Evolutionary conservation across 2,797 vertebrate genomes (phyloP).

Genomic region (Ataeniobius toweri): DNA sequence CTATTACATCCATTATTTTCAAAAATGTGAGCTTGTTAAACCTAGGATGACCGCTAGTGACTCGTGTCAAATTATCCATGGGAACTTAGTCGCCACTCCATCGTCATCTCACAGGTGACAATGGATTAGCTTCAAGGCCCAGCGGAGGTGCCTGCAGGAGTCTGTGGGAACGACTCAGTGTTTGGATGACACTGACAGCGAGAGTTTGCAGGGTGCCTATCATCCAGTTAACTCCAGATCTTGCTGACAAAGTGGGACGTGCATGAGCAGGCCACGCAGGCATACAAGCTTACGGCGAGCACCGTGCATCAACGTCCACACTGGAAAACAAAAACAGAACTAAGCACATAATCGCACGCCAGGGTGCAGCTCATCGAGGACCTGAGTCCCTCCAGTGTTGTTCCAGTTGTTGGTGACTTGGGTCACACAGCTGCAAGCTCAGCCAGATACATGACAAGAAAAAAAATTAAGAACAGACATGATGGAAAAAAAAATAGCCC

Average conservation of each 20-base stretch:
- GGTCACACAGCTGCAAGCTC: constrained; percentile 75
- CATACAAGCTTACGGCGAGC: constrained; percentile 30
- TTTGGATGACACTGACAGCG: constrained; percentile 64
- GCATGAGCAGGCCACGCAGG: constrained; percentile 23
- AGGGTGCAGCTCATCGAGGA: constrained; percentile 41
- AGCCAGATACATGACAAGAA: constrained; percentile 14
- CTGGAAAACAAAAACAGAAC: constrained; percentile 57
- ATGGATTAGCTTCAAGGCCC: constrained; percentile 51
- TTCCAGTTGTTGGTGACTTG: constrained; percentile 66
- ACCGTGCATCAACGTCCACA: constrained; percentile 36
- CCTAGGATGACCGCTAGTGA: constrained; percentile 62
- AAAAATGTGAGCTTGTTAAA: not conserved
- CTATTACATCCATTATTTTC: not conserved
- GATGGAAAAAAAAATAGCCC: not conserved
- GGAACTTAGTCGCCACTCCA: constrained; percentile 57
- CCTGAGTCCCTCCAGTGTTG: constrained; percentile 51
- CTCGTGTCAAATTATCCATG: constrained; percentile 46
- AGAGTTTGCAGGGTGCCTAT: constrained; percentile 53
- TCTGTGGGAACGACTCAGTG: constrained; percentile 73
- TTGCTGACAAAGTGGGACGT: constrained; percentile 48
- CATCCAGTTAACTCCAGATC: constrained; percentile 66
- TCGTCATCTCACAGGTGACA: constrained; percentile 70
- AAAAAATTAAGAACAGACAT: constrained; percentile 25
- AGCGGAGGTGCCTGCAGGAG: constrained; percentile 71
- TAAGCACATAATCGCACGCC: constrained; percentile 49